phyloP scores from a whole-genome alignment of 2,888 invertebrate species.

The Polyommatus iphigenia region DNA sequence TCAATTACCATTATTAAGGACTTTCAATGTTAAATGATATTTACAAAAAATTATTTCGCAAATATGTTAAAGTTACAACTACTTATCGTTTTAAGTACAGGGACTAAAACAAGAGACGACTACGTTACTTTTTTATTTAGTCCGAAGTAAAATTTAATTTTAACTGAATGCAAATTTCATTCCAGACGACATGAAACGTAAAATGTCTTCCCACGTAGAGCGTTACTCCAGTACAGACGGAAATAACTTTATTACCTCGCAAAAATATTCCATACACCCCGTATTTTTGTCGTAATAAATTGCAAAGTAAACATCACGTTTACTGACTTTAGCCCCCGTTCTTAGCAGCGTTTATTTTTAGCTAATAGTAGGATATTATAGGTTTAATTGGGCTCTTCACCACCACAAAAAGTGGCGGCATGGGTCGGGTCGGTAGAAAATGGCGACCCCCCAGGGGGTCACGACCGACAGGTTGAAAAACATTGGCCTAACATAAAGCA shows the following conservation, averaged over 20 bases:
- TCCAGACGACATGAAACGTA: slow-evolving; percentile 8
- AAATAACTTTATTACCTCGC: not conserved
- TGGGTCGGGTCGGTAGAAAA: no score
- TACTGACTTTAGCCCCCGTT: not conserved
- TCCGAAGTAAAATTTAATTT: not conserved
- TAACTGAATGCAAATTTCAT: not conserved
- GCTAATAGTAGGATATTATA: no score
- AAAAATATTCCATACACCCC: not conserved
- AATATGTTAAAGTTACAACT: slow-evolving; percentile 1
- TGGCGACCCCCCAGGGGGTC: no score
- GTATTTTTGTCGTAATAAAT: not conserved
- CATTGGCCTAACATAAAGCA: no score
- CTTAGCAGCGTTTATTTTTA: no score
- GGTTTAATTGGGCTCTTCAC: no score
- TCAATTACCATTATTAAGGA: not conserved
- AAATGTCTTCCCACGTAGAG: not conserved
- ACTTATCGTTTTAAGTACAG: no score
- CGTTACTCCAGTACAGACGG: not conserved
- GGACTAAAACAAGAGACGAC: not conserved
- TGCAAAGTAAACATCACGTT: not conserved
- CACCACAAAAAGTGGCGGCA: no score
- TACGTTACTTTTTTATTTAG: not conserved
- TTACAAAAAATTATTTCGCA: not conserved
- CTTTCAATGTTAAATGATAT: not conserved
- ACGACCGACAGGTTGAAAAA: no score